phyloP scores from a whole-genome alignment of 2,888 invertebrate genomes.

The Rotaria socialis region DNA sequence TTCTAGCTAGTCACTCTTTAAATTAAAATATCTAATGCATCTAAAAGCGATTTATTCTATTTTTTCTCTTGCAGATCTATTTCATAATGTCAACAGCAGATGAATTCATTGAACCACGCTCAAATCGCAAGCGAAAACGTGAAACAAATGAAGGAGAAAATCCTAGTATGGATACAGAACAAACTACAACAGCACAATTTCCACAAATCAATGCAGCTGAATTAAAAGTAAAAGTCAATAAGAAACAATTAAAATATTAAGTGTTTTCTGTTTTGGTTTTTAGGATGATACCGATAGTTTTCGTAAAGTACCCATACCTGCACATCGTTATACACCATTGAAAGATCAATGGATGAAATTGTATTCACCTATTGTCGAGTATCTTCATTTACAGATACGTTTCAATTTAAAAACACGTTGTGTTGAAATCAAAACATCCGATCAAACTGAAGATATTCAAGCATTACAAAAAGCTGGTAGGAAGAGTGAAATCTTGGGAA shows the following conservation, averaged over 20 bases:
- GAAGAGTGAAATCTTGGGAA: background rate
- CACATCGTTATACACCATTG: conserved; percentile 84
- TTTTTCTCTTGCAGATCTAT: background rate
- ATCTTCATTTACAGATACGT: conserved; percentile 83
- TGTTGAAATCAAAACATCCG: conserved; percentile 73
- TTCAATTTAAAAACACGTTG: conserved; percentile 85
- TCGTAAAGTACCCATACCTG: conserved; percentile 68
- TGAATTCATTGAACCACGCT: conserved; percentile 33
- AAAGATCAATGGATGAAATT: conserved; percentile 96
- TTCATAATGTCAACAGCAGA: background rate
- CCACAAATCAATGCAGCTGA: background rate
- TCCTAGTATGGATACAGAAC: conserved; percentile 24
- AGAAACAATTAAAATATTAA: background rate
- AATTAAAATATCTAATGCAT: background rate
- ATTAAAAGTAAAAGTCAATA: background rate
- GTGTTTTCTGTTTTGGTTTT: background rate
- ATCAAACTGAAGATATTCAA: conserved; percentile 75
- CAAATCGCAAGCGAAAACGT: conserved; percentile 39
- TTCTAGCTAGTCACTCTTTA: background rate
- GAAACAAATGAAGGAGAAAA: background rate
- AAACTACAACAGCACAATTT: background rate
- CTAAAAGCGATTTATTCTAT: background rate
- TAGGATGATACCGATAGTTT: conserved; percentile 39
- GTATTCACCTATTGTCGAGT: conserved; percentile 89
- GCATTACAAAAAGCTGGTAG: conserved; percentile 91